Conservation (phyloP, 2,888 invertebrate species). For the Lochmaea crataegi region DNA sequence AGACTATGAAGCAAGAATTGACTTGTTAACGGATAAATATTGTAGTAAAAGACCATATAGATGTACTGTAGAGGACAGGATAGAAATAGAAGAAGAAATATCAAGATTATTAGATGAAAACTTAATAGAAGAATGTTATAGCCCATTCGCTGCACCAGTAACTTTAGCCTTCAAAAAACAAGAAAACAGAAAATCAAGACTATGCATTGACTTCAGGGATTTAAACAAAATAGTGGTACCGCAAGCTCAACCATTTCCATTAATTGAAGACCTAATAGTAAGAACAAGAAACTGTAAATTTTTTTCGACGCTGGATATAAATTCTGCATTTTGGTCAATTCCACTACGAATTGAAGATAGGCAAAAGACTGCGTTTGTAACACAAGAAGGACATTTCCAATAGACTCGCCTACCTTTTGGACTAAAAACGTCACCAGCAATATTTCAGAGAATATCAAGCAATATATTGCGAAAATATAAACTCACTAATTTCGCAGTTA, state of each 20-base stretch:
- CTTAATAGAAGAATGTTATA: constrained; percentile 22
- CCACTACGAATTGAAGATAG: constrained; percentile 17
- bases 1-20: constrained; percentile 6
- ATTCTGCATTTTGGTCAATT: constrained; percentile 28
- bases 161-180: constrained; percentile 30
- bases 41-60: constrained; percentile 23
- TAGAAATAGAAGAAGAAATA: constrained; percentile 26
- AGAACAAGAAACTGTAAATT: constrained; percentile 9
- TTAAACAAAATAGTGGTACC: constrained; percentile 34
- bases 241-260: constrained; percentile 32
- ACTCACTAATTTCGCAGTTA: neutral
- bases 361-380: constrained; percentile 24
- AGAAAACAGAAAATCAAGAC: constrained; percentile 23
- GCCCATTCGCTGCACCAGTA: constrained; percentile 31
- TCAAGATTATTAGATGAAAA: constrained; percentile 12
- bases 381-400: constrained; percentile 26
- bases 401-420: constrained; percentile 23
- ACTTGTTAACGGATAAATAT: too few relatives aligned
- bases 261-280: constrained; percentile 28
- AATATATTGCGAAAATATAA: too few relatives aligned
- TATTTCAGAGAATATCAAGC: constrained; percentile 12
- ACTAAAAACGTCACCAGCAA: constrained; percentile 10
- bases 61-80: constrained; percentile 24
- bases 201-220: constrained; percentile 29
- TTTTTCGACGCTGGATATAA: constrained; percentile 17